Percentiles rank a stretch among this genome's conserved stretches.
Conservation (phyloP, 2,888 invertebrate genomes). For the Noctua pronuba region DNA sequence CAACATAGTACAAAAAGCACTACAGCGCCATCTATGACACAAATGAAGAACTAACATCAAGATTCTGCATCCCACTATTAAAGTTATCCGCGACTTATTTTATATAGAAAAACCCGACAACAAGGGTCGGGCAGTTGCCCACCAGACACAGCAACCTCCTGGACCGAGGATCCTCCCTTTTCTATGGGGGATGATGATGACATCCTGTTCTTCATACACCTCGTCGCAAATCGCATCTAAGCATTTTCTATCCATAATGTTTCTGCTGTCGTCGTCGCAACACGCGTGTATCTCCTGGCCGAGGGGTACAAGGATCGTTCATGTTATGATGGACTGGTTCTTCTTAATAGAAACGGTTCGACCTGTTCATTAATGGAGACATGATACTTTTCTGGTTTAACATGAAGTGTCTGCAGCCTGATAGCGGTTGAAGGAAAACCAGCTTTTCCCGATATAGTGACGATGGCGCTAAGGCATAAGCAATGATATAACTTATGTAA, state of each 20-base stretch:
- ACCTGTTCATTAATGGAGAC: conserved; percentile 40
- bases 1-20: no score
- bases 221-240: neutral
- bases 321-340: conserved; percentile 11
- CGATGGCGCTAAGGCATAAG: neutral
- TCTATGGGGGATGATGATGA: neutral
- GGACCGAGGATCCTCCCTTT: neutral
- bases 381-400: conserved; percentile 45
- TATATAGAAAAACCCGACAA: neutral
- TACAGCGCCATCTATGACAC: neutral
- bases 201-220: neutral
- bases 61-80: neutral
- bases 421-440: conserved; percentile 24
- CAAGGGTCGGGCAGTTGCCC: neutral
- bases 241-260: neutral
- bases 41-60: neutral
- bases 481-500: conserved; percentile 22
- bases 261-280: neutral
- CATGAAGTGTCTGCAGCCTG: conserved; percentile 16
- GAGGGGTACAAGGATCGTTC: neutral
- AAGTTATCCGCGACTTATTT: neutral
- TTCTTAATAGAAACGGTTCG: conserved; percentile 16
- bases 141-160: neutral
- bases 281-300: neutral
- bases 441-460: conserved; percentile 25